phyloP scores from a whole-genome alignment of 2,797 vertebrate species.

The Avahi laniger region DNA sequence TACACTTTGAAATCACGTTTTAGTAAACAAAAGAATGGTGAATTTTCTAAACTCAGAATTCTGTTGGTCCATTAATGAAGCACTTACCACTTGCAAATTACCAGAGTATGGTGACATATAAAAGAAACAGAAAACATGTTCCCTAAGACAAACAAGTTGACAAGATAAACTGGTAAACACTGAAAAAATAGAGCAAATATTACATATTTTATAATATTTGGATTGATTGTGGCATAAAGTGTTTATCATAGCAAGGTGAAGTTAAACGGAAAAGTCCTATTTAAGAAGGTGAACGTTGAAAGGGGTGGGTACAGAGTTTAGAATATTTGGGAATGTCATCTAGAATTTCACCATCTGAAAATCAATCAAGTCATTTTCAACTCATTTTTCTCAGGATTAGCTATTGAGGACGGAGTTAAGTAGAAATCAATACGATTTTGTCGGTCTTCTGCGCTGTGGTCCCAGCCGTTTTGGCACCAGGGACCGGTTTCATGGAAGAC shows the following conservation, averaged over 20 bases:
- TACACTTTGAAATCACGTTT: background rate
- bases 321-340: background rate
- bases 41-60: conserved; percentile 5
- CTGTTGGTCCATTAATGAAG: background rate
- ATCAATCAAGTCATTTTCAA: background rate
- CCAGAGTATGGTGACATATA: background rate
- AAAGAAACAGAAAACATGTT: background rate
- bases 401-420: background rate
- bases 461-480: no score
- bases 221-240: background rate
- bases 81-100: background rate
- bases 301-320: background rate
- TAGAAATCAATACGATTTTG: background rate
- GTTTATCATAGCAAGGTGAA: background rate
- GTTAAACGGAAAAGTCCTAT: background rate
- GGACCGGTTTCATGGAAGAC: no score
- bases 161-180: background rate
- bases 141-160: background rate
- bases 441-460: background rate
- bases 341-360: background rate
- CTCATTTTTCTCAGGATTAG: background rate
- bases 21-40: background rate
- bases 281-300: background rate
- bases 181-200: background rate
- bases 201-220: background rate